These are phyloP conservation scores for Vollenhovia emeryi DNA, from an alignment of 1,140 invertebrate species.

Conservation along the genomic window DNA sequence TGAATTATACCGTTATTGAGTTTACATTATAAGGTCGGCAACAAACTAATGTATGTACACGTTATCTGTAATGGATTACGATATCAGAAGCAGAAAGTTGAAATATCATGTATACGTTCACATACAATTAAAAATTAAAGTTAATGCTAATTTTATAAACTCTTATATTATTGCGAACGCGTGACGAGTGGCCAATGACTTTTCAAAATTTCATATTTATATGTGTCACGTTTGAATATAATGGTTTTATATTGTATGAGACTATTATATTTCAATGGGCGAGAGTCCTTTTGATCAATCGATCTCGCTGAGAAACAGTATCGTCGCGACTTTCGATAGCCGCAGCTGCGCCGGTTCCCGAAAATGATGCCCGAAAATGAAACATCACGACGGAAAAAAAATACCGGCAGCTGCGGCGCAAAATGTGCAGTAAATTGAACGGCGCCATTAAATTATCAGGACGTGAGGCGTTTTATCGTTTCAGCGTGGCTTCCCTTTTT, in stretches of 20 bases:
- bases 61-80: too few species aligned
- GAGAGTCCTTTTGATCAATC: conserved; percentile 17
- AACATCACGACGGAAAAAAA: conserved; percentile 48
- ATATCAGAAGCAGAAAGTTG: background rate
- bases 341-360: conserved; percentile 32
- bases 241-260: background rate
- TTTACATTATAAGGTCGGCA: background rate
- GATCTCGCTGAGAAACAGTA: conserved; percentile 11
- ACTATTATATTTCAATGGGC: background rate
- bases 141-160: background rate
- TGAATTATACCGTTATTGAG: background rate
- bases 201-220: background rate
- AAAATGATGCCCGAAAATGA: conserved; percentile 47
- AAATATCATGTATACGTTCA: background rate
- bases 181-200: background rate
- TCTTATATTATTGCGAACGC: background rate
- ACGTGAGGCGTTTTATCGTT: conserved; percentile 41
- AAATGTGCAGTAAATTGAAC: conserved; percentile 72
- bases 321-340: conserved; percentile 30
- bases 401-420: conserved; percentile 29
- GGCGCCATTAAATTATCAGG: conserved; percentile 72
- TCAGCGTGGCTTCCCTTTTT: background rate
- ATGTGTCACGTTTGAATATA: background rate
- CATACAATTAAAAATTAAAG: background rate
- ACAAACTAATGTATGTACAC: background rate